These are phyloP conservation scores for Caenorhabditis sinica DNA, from an alignment of 2,888 invertebrate genomes.

Conservation along the genomic window DNA sequence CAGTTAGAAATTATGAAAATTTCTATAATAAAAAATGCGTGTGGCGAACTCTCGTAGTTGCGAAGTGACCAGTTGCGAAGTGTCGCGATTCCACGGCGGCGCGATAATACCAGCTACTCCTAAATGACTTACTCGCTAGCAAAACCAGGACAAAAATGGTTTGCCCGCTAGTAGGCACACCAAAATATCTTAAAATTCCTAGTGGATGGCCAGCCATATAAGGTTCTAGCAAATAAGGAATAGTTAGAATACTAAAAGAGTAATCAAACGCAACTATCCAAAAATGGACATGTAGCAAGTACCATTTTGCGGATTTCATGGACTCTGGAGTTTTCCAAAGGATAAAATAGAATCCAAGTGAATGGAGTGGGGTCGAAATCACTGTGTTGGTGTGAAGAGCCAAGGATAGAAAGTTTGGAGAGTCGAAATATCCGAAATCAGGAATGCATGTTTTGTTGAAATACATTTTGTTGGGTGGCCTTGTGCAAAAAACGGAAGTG, in stretches of 20 bases:
- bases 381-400: constrained; percentile 15
- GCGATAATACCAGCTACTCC: no score
- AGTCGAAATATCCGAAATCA: not conserved
- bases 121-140: no score
- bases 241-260: not conserved
- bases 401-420: not conserved
- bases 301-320: constrained; percentile 24
- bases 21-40: no score
- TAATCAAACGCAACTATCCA: constrained; percentile 15
- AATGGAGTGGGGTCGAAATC: constrained; percentile 15
- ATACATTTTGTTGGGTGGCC: no score
- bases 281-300: not conserved
- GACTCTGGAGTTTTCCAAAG: constrained; percentile 18
- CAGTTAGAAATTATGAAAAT: no score
- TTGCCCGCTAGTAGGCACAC: not conserved
- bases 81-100: no score
- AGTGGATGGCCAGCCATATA: not conserved
- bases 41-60: no score
- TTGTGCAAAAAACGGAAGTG: no score
- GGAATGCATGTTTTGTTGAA: not conserved
- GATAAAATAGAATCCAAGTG: constrained; percentile 17
- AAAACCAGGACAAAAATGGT: not conserved
- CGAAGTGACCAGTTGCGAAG: no score
- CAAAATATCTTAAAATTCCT: constrained; percentile 6
- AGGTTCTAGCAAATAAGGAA: constrained; percentile 7